Conservation (phyloP, 2,888 invertebrate genomes). For the Hypolimnas misippus region DNA sequence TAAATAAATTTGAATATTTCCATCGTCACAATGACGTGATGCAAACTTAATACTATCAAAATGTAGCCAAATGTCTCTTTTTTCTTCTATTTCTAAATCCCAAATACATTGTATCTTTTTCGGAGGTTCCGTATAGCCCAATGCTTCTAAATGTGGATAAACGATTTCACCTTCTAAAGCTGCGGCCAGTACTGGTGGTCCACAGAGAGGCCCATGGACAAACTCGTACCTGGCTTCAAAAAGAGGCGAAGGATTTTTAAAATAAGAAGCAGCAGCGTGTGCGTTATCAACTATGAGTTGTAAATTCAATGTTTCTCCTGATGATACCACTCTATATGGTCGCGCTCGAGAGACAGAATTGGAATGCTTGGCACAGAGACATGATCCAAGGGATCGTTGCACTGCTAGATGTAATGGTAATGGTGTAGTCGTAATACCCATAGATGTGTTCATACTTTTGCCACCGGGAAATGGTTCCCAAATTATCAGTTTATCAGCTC, state of each 20-base stretch:
- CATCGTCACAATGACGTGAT: constrained; percentile 93
- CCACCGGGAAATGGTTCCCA: constrained; percentile 87
- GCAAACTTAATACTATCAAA: constrained; percentile 94
- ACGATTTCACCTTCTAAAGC: constrained; percentile 94
- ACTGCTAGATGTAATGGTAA: constrained; percentile 85
- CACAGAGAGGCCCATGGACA: constrained; percentile 94
- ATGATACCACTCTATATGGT: constrained; percentile 88
- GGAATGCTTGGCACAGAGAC: constrained; percentile 87
- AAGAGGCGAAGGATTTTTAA: constrained; percentile 92
- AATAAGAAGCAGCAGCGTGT: constrained; percentile 93
- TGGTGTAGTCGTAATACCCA: constrained; percentile 74
- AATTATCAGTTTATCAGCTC: constrained; percentile 92
- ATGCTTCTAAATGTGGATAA: constrained; percentile 92
- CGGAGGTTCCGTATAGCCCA: constrained; percentile 87
- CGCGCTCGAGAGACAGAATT: constrained; percentile 83
- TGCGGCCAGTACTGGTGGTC: constrained; percentile 91
- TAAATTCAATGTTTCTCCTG: constrained; percentile 91
- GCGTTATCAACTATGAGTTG: constrained; percentile 93
- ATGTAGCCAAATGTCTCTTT: constrained; percentile 93
- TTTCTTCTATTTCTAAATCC: constrained; percentile 92
- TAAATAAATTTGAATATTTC: constrained; percentile 92
- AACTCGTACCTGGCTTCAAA: constrained; percentile 95
- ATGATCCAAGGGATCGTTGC: constrained; percentile 88
- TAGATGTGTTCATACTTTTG: constrained; percentile 59
- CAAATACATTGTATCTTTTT: constrained; percentile 90